These are phyloP conservation scores for Catostylus mosaicus DNA, from an alignment of 30 jellyfish, hydroid and myxozoan genomes.

Conservation along the genomic window DNA sequence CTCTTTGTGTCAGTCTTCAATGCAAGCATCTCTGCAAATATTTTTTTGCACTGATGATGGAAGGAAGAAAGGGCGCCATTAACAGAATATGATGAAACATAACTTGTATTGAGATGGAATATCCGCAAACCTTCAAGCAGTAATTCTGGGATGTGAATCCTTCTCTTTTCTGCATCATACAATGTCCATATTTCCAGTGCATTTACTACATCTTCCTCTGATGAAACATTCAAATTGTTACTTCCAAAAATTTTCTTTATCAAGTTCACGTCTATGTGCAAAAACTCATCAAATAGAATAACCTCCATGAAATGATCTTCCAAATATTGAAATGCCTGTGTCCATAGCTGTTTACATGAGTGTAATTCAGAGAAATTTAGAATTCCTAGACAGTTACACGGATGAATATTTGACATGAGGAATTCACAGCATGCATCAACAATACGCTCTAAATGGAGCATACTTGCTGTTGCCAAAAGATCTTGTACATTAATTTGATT, in stretches of 20 bases:
- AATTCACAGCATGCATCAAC: slow-evolving; percentile 93
- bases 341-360: slow-evolving; percentile 62
- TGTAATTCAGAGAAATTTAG: slow-evolving; percentile 78
- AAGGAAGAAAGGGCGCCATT: slow-evolving; percentile 69
- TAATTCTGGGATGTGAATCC: slow-evolving; percentile 58
- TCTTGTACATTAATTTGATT: slow-evolving; percentile 79
- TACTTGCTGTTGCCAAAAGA: slow-evolving; percentile 82
- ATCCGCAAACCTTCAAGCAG: slow-evolving; percentile 60
- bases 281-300: slow-evolving; percentile 70
- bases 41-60: slow-evolving; percentile 51
- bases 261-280: slow-evolving; percentile 30
- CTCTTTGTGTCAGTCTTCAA: slow-evolving; percentile 71
- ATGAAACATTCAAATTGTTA: slow-evolving; percentile 64
- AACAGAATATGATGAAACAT: slow-evolving; percentile 30
- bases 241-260: slow-evolving; percentile 53
- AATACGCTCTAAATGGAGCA: slow-evolving; percentile 77
- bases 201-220: slow-evolving; percentile 79
- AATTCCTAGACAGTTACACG: slow-evolving; percentile 87
- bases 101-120: slow-evolving; percentile 61
- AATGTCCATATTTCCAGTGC: slow-evolving; percentile 83
- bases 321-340: slow-evolving; percentile 58
- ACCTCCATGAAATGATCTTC: slow-evolving; percentile 78
- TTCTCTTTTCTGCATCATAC: slow-evolving; percentile 70
- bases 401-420: slow-evolving; percentile 74
- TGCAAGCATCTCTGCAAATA: slow-evolving; percentile 44